Conservation (phyloP, 2,797 vertebrate species). For the Melanotaenia boesemani region DNA sequence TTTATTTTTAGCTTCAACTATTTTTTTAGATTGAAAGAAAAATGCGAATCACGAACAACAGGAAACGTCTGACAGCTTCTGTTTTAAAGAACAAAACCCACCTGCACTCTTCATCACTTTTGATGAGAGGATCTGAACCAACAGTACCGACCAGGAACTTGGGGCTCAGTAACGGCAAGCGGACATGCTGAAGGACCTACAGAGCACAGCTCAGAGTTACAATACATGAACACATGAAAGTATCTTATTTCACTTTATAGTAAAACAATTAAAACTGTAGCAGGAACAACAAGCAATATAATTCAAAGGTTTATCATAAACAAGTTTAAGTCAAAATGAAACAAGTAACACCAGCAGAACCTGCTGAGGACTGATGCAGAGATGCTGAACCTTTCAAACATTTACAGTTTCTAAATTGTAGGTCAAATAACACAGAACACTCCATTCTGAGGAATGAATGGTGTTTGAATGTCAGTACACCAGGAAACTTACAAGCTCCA, state of each 20-base stretch:
- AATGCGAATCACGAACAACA: neutral
- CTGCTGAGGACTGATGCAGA: neutral
- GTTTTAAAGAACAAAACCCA: conserved; percentile 56
- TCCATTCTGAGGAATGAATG: neutral
- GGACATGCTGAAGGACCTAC: conserved; percentile 96
- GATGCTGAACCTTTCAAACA: neutral
- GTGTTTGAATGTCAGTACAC: too few species aligned
- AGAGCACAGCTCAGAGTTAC: neutral
- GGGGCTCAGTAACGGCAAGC: conserved; percentile 94
- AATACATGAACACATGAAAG: neutral
- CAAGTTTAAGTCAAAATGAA: neutral
- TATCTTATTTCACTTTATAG: neutral
- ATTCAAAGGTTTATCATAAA: conserved; percentile 1
- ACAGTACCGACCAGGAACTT: conserved; percentile 99
- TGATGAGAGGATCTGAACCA: conserved; percentile 97
- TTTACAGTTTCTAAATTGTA: neutral
- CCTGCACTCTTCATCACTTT: conserved; percentile 99
- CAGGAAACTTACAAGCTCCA: neutral
- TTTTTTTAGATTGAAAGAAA: too few species aligned
- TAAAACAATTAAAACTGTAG: neutral
- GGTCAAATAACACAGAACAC: neutral
- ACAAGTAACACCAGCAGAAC: neutral
- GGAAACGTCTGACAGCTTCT: neutral
- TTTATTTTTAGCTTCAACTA: neutral
- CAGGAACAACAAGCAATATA: neutral